A percentile compares a stretch with the other conserved stretches of the same genome.
Conservation (phyloP, 2,888 invertebrate genomes). For the Bedellia somnulentella region DNA sequence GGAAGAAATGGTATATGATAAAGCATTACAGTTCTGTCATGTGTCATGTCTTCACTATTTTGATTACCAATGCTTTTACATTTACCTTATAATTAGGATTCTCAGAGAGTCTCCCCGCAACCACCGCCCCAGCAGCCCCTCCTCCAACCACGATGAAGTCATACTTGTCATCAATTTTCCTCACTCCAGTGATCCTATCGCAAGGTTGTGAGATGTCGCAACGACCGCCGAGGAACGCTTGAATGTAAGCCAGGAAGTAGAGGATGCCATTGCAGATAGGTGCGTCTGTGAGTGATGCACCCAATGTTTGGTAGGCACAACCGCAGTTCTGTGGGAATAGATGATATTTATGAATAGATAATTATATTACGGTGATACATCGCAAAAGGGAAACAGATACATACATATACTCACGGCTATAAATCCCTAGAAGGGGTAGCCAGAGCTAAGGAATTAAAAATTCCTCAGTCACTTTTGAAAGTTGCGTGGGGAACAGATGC, state of each 20-base stretch:
- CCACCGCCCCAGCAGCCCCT: slow-evolving; percentile 55
- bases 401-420: too few relatives aligned
- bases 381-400: too few relatives aligned
- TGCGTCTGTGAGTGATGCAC: slow-evolving; percentile 35
- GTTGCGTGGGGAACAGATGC: too few relatives aligned
- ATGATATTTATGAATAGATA: too few relatives aligned
- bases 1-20: neutral
- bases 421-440: too few relatives aligned
- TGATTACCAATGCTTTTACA: too few relatives aligned
- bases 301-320: slow-evolving; percentile 41
- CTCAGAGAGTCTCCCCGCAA: slow-evolving; percentile 53
- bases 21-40: neutral
- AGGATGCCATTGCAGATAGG: slow-evolving; percentile 48
- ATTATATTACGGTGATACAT: too few relatives aligned
- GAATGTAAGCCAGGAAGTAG: slow-evolving; percentile 53
- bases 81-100: slow-evolving; percentile 36
- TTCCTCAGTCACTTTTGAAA: too few relatives aligned
- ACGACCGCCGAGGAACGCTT: slow-evolving; percentile 38
- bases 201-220: slow-evolving; percentile 40
- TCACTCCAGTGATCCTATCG: slow-evolving; percentile 31
- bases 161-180: slow-evolving; percentile 30
- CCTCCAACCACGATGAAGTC: slow-evolving; percentile 60
- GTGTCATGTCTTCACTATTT: too few relatives aligned
- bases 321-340: slow-evolving; percentile 21
- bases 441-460: too few relatives aligned